These are phyloP conservation scores for Campylomormyrus tamandua DNA, from an alignment of 2,113 vertebrate species.

Conservation along the genomic window DNA sequence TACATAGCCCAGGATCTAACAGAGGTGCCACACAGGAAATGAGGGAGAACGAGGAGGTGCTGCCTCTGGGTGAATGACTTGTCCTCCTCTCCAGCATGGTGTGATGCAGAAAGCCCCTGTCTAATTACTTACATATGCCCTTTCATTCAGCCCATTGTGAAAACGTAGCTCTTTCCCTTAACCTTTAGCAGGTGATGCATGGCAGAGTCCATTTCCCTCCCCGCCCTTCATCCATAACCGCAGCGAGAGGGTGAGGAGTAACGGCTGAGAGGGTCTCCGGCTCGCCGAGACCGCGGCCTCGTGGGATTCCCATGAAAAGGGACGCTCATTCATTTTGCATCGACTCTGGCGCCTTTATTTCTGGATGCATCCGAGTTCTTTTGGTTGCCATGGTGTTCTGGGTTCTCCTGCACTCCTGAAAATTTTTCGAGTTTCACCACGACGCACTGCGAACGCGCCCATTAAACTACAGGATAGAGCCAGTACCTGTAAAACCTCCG, in stretches of 20 bases:
- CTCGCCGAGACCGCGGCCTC: background rate
- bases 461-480: background rate
- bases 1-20: background rate
- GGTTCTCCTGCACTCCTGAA: background rate
- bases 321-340: background rate
- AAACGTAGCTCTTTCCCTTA: constrained; percentile 45
- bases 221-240: constrained; percentile 44
- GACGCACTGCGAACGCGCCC: background rate
- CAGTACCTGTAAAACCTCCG: background rate
- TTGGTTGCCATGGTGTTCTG: constrained; percentile 8
- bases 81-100: constrained; percentile 39
- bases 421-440: background rate
- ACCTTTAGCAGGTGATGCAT: constrained; percentile 56
- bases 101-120: constrained; percentile 29
- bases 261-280: background rate
- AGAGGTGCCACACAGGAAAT: background rate
- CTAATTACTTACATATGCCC: constrained; percentile 50
- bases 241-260: constrained; percentile 26
- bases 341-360: background rate
- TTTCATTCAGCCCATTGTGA: constrained; percentile 42
- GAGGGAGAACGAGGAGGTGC: background rate
- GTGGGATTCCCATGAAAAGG: background rate
- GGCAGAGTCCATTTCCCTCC: constrained; percentile 40
- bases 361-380: background rate
- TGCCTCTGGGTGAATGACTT: constrained; percentile 38